Percentiles rank a stretch among this genome's conserved stretches.
phyloP scores from a whole-genome alignment of 2,113 vertebrate genomes.

The Mixornis gularis region DNA sequence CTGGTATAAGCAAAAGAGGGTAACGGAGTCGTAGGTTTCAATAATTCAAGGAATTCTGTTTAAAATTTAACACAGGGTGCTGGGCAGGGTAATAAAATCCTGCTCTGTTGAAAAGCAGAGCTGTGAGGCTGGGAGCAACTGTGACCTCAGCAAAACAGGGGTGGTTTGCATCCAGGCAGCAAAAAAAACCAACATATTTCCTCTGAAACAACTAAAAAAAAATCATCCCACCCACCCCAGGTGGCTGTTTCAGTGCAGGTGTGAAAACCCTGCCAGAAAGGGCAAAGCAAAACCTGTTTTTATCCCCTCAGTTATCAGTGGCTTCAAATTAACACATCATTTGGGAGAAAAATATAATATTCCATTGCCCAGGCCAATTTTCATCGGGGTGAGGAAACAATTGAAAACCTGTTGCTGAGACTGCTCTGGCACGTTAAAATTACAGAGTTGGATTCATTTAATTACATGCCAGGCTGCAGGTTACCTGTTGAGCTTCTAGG shows the following conservation, averaged over 20 bases:
- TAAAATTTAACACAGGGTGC: slow-evolving; percentile 41
- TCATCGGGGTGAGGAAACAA: not conserved
- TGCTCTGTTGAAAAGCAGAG: not conserved
- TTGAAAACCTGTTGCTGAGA: not conserved
- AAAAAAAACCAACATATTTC: not conserved
- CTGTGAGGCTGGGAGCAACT: not conserved
- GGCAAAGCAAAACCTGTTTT: not conserved
- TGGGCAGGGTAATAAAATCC: slow-evolving; percentile 20
- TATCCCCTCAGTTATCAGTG: not conserved
- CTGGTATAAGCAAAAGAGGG: not conserved
- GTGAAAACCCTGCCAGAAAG: not conserved
- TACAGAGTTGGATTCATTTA: not conserved
- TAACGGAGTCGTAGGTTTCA: slow-evolving; percentile 1
- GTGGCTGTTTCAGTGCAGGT: not conserved
- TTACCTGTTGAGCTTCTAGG: not conserved
- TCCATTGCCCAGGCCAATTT: not conserved
- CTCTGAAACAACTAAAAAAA: not conserved
- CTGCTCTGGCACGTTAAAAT: not conserved
- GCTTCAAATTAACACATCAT: not conserved
- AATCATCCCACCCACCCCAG: not conserved
- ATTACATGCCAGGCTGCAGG: not conserved
- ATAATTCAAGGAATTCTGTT: slow-evolving; percentile 51
- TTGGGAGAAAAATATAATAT: not conserved
- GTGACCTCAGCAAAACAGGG: not conserved
- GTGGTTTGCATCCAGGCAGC: not conserved